Evolutionary conservation across 2,113 vertebrate species (phyloP).

Genomic region (Petrocephalus microphthalmus): DNA sequence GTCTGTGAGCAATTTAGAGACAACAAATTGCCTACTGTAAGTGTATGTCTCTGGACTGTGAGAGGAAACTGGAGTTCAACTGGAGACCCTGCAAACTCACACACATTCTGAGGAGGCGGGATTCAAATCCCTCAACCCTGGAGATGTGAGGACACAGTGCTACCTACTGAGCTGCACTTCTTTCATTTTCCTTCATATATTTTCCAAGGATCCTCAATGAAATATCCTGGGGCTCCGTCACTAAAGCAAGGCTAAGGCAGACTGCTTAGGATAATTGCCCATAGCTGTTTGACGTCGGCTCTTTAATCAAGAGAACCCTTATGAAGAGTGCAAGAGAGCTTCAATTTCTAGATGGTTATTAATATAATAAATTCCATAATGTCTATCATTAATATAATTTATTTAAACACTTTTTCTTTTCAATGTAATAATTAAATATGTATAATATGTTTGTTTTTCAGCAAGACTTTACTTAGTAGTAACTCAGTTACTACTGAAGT

Average conservation of each 20-base stretch:
- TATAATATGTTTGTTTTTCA: background rate
- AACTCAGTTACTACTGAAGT: too few relatives aligned
- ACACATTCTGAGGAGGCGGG: background rate
- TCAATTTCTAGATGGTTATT: background rate
- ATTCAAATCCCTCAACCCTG: background rate
- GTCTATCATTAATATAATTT: background rate
- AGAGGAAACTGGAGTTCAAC: background rate
- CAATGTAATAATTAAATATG: background rate
- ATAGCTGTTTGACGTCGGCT: background rate
- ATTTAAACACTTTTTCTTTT: background rate
- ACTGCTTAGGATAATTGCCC: background rate
- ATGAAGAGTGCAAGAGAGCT: background rate
- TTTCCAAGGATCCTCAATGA: background rate
- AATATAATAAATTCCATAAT: background rate
- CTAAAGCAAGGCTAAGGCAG: background rate
- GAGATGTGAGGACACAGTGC: background rate
- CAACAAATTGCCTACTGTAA: background rate
- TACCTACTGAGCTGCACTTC: background rate
- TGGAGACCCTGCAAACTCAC: background rate
- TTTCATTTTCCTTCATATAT: background rate
- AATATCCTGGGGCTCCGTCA: background rate
- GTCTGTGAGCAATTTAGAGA: background rate
- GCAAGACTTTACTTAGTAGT: too few relatives aligned
- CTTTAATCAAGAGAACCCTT: background rate
- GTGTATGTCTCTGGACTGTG: background rate